Base-by-base conservation (phyloP, 2,113 vertebrate species). In the Xiphophorus couchianus region DNA sequence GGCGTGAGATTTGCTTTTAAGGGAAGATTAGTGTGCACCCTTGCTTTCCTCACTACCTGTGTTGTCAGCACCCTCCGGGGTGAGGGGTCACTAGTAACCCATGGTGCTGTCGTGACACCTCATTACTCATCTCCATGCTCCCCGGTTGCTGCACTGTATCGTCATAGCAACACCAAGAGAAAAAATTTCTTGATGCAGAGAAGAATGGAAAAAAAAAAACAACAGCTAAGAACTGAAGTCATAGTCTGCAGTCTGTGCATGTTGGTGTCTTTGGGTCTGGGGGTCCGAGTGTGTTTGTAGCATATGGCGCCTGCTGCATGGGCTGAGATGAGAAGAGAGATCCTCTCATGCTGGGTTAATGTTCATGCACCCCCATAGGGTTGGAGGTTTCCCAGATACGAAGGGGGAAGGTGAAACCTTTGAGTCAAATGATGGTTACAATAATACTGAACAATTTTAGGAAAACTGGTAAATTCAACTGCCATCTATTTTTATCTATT, bases 301-400 rank as follows among this genome's bases (percentile, higher is more conserved):
- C 88, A 91, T 90, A 92, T 91, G 88, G 90, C 89, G 80, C 83
- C 62, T 64, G 27, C 83, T 74, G 73, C 85, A 81, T 86, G 83
- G 82, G 84, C 80, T 35, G 78, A 70, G 83, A 85, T 72, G 81
- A 87, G 81, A 71, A 62, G 76, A 85, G 78, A 84, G 73, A 66
- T 89, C 85, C 82, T 86, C 69, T 76, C 89, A 78, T 68, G 83
- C 88, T 84, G 89, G 71, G 84, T 80, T 37, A 76, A 84, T 89
- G 76, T 83, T 66, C 82, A 78, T 64, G 42, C 72, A 62, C 73
- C 77, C 88, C 84, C 79, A 68, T 74, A 71, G 85, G 3, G 84
- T 87, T 81, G 87, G 86, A 90, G 88, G 78, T 86, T 88, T 90
- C 88, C 88, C 63, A 84, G 77, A 84, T 81, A 81, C 83, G 29